Evolutionary conservation across 2,113 vertebrate species (phyloP).

Genomic region (Circaetus cinerascens): DNA sequence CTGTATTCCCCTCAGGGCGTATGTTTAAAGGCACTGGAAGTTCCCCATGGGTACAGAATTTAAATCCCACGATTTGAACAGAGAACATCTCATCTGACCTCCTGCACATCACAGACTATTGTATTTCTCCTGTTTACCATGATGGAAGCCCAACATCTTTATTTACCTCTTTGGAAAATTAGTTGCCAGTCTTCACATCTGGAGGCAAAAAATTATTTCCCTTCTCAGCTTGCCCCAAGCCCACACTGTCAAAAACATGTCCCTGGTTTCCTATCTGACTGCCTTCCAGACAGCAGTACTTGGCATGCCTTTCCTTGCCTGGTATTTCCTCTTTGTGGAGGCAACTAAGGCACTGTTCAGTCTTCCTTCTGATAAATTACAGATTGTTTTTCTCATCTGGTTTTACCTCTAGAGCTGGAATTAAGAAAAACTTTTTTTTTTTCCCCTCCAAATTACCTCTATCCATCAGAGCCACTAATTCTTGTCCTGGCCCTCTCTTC

Average conservation of each 20-base stretch:
- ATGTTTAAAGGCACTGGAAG: background rate
- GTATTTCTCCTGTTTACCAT: background rate
- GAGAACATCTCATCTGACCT: background rate
- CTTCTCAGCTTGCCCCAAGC: background rate
- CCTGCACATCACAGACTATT: background rate
- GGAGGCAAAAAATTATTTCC: background rate
- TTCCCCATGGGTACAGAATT: fast-evolving
- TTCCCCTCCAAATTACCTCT: background rate
- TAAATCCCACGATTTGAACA: background rate
- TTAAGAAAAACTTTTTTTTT: background rate
- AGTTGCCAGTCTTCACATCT: background rate
- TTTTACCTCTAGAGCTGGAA: background rate
- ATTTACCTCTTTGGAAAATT: background rate
- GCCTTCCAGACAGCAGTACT: background rate
- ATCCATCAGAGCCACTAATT: background rate
- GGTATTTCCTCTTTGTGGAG: background rate
- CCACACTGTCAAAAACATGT: background rate
- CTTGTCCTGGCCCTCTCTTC: background rate
- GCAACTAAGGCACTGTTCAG: background rate
- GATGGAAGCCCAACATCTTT: background rate
- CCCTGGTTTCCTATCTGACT: background rate
- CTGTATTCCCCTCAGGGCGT: background rate
- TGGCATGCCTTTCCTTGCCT: background rate
- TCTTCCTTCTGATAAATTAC: background rate
- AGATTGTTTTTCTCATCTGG: background rate